Percentiles rank a stretch among this genome's conserved stretches.
These are phyloP conservation scores for Harpagoxenus sublaevis DNA, from an alignment of 2,888 invertebrate genomes.

Conservation along the genomic window DNA sequence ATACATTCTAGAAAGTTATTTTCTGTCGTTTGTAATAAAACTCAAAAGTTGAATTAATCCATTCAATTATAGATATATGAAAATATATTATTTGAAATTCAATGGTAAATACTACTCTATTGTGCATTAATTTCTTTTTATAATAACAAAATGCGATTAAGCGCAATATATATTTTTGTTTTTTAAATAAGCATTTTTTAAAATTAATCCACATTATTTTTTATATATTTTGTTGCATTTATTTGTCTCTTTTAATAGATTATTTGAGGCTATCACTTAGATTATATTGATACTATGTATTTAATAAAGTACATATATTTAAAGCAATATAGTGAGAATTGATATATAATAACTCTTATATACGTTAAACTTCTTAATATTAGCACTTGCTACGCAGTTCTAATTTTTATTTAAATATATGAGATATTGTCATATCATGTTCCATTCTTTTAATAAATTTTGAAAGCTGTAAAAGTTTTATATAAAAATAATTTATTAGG, in stretches of 20 bases:
- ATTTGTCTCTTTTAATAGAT: neutral
- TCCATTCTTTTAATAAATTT: neutral
- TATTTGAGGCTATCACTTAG: slow-evolving; percentile 19
- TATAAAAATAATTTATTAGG: neutral
- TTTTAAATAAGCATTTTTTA: neutral
- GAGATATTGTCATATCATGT: neutral
- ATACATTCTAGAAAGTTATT: neutral
- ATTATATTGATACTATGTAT: neutral
- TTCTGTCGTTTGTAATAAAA: slow-evolving; percentile 9
- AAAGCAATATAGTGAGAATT: neutral
- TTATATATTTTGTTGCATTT: neutral
- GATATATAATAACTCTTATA: neutral
- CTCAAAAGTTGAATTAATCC: neutral
- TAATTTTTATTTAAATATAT: slow-evolving; percentile 12
- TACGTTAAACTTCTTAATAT: neutral
- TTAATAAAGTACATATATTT: neutral
- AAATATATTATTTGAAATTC: neutral
- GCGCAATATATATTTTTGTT: neutral
- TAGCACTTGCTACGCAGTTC: neutral
- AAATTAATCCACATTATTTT: neutral
- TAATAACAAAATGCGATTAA: neutral
- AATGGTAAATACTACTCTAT: neutral
- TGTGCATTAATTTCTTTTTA: neutral
- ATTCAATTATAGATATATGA: neutral
- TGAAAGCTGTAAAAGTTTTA: neutral